These are phyloP conservation scores for Zosterops lateralis DNA, from an alignment of 2,113 vertebrate genomes.

Conservation along the genomic window DNA sequence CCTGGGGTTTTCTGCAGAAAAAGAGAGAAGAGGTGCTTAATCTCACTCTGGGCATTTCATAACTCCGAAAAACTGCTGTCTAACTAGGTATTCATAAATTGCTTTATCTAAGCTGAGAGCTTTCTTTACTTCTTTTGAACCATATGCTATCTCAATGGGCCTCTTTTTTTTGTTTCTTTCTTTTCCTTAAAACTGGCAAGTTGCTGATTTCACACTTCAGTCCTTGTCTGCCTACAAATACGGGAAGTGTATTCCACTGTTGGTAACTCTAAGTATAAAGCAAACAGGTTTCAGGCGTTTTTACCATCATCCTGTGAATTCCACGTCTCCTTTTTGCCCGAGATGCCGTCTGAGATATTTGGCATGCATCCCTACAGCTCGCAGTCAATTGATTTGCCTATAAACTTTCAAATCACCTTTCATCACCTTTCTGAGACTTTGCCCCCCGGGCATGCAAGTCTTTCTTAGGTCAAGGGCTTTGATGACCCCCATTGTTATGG, in stretches of 20 bases:
- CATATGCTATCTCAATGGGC: background rate
- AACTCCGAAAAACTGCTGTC: background rate
- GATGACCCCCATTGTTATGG: constrained; percentile 50
- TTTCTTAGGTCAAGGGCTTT: constrained; percentile 7
- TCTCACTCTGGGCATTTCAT: constrained; percentile 21
- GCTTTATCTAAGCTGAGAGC: background rate
- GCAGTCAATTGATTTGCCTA: constrained; percentile 5
- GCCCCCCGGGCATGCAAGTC: background rate
- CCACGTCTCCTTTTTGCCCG: background rate
- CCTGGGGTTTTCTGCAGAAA: background rate
- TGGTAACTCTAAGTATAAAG: background rate
- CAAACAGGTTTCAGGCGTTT: constrained; percentile 17
- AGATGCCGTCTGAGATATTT: constrained; percentile 16
- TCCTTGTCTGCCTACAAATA: background rate
- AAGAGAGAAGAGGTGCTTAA: background rate
- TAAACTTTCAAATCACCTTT: constrained; percentile 49
- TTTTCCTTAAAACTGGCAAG: background rate
- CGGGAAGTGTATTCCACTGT: background rate
- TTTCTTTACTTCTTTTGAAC: constrained; percentile 13
- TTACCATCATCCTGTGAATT: constrained; percentile 27
- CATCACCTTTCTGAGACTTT: constrained; percentile 27
- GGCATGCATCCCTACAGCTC: background rate
- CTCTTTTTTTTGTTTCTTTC: background rate
- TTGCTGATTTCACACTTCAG: constrained; percentile 1
- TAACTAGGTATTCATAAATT: constrained; percentile 15